phyloP scores from a whole-genome alignment of 2,113 vertebrate species.

The Gorsachius goisagi region DNA sequence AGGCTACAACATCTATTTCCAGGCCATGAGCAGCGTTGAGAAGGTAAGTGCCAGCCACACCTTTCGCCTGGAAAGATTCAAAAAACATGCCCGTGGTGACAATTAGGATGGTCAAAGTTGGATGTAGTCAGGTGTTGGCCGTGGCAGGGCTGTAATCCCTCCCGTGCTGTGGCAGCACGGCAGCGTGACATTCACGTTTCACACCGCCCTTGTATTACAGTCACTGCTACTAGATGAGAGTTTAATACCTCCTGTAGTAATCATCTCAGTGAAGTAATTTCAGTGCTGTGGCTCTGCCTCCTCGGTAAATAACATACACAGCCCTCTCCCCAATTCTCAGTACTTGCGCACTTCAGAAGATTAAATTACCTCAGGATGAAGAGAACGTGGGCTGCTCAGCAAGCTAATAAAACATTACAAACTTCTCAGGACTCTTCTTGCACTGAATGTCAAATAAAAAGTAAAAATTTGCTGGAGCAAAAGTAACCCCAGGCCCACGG shows the following conservation, averaged over 20 bases:
- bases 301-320: background rate
- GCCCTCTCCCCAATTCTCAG: background rate
- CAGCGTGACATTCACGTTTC: background rate
- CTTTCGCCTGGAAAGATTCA: background rate
- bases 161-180: background rate
- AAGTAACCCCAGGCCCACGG: background rate
- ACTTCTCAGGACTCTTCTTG: background rate
- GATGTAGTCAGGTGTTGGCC: background rate
- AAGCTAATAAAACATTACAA: conserved; percentile 22
- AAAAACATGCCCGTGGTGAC: background rate
- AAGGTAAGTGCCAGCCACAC: conserved; percentile 78
- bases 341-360: conserved; percentile 19
- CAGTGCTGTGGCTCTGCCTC: background rate
- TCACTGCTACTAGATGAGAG: background rate
- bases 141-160: background rate
- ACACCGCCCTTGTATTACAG: background rate
- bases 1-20: conserved; percentile 99
- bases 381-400: conserved; percentile 24
- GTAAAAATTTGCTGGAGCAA: background rate
- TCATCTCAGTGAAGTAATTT: conserved; percentile 14
- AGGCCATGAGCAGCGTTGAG: conserved; percentile 98
- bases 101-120: background rate
- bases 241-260: background rate
- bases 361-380: conserved; percentile 57
- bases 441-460: conserved; percentile 34